These are phyloP conservation scores for Trichogramma evanescens DNA, from an alignment of 2,888 invertebrate genomes.

Conservation along the genomic window DNA sequence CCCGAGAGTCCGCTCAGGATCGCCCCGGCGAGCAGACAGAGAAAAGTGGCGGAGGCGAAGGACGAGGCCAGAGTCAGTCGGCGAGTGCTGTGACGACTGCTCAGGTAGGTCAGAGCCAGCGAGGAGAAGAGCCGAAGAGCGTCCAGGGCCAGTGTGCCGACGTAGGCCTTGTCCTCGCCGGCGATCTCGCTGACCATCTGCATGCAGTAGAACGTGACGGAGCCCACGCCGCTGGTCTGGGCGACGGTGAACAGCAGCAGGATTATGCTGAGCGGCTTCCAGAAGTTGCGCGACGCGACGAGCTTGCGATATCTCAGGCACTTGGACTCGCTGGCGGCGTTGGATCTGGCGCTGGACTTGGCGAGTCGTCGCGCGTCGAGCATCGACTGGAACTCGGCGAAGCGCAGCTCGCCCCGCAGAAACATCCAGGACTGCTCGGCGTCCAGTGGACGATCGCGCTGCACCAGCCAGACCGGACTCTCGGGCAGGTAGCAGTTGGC, in stretches of 20 bases:
- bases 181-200: slow-evolving; percentile 57
- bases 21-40: background rate
- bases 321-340: too few species aligned
- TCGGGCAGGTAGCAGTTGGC: too few species aligned
- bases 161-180: slow-evolving; percentile 57
- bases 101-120: slow-evolving; percentile 52
- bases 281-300: slow-evolving; percentile 33
- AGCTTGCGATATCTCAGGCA: too few species aligned
- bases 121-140: slow-evolving; percentile 58
- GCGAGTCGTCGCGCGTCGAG: too few species aligned
- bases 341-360: too few species aligned
- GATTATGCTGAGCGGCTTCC: slow-evolving; percentile 58
- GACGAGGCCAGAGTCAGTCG: background rate
- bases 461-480: too few species aligned
- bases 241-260: slow-evolving; percentile 60
- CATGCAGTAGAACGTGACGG: slow-evolving; percentile 66
- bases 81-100: background rate
- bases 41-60: background rate
- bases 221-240: slow-evolving; percentile 67
- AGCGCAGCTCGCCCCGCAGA: too few species aligned
- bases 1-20: slow-evolving; percentile 1
- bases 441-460: too few species aligned
- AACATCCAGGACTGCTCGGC: too few species aligned
- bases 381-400: too few species aligned
- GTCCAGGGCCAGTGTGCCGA: slow-evolving; percentile 62